Percentiles rank a stretch among this genome's conserved stretches.
Conservation (phyloP, 2,113 vertebrate genomes). For the Rissa tridactyla region DNA sequence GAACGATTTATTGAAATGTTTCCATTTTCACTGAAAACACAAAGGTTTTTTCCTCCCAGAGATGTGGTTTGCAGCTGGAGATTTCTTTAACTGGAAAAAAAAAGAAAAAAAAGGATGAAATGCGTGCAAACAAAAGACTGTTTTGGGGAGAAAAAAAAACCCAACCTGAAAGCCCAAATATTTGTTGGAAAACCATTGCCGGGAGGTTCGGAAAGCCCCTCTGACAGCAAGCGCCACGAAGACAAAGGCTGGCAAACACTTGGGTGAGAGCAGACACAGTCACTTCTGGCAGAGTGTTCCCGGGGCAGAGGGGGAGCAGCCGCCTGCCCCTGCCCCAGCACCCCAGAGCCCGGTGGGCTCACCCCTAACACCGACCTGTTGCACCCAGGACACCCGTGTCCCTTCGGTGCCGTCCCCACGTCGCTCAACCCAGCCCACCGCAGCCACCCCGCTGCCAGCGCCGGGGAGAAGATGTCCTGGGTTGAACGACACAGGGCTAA, state of each 20-base stretch:
- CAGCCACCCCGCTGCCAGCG: accelerated
- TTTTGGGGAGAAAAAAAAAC: accelerated
- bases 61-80: not conserved
- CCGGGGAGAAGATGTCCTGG: too few species aligned
- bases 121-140: not conserved
- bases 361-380: too few species aligned
- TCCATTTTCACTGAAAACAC: not conserved
- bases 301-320: not conserved
- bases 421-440: too few species aligned
- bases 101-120: not conserved
- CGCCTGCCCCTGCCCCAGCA: not conserved
- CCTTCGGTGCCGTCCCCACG: accelerated
- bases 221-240: not conserved
- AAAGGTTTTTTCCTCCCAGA: not conserved
- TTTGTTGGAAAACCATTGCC: not conserved
- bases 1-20: not conserved
- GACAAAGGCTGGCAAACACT: not conserved
- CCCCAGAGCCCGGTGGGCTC: not conserved
- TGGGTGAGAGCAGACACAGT: not conserved
- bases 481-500: too few species aligned
- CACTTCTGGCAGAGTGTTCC: not conserved
- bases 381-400: not conserved
- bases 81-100: not conserved
- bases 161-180: not conserved
- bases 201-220: not conserved